Conservation (phyloP, 2,888 invertebrate species). For the Cephalotes varians region DNA sequence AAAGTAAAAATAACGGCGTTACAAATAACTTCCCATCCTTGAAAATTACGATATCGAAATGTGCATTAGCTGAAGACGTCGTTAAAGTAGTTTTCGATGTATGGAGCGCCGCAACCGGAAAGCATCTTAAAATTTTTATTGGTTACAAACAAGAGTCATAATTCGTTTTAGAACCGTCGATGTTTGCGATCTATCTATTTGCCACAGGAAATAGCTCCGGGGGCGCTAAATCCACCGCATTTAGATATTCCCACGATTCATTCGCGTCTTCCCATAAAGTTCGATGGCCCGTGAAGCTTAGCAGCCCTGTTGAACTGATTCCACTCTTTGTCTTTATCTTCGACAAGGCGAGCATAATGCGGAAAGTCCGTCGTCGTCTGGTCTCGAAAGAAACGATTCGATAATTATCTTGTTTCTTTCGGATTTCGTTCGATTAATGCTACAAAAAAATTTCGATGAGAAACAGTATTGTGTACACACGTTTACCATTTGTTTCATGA, state of each 20-base stretch:
- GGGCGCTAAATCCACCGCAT: conserved; percentile 68
- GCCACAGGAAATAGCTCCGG: conserved; percentile 32
- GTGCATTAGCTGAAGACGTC: neutral
- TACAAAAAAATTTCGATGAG: neutral
- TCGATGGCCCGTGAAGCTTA: conserved; percentile 77
- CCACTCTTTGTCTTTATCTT: conserved; percentile 59
- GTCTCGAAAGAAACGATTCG: conserved; percentile 6
- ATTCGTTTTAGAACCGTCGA: conserved; percentile 32
- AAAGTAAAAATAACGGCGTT: too few species aligned
- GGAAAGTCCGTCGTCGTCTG: conserved; percentile 4
- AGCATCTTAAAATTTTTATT: conserved; percentile 28
- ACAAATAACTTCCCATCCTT: too few species aligned
- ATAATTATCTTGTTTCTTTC: conserved; percentile 40
- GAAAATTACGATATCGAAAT: conserved; percentile 17
- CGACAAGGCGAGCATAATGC: conserved; percentile 7
- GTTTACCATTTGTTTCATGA: neutral
- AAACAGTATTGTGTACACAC: neutral
- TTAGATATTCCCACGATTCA: conserved; percentile 77
- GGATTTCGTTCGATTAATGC: conserved; percentile 1
- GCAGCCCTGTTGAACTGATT: conserved; percentile 42
- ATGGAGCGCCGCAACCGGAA: neutral
- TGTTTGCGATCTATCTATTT: conserved; percentile 44
- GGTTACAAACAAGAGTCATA: conserved; percentile 56
- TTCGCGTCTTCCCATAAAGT: conserved; percentile 75
- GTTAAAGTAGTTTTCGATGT: conserved; percentile 31